Conservation (phyloP, 2,113 vertebrate species). For the Brachyhypopomus gauderio region DNA sequence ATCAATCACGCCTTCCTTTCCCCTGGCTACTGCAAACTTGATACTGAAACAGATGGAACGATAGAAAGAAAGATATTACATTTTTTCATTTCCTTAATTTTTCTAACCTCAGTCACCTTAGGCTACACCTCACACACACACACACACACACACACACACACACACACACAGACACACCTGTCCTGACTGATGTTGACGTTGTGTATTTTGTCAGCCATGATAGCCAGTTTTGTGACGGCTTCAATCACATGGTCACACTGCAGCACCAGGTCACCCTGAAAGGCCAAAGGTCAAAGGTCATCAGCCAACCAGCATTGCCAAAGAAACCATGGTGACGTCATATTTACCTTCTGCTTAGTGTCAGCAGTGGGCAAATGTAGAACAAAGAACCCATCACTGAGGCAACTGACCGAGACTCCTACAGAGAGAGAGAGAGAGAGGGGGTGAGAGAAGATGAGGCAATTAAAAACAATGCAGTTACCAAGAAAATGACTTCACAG, state of each 20-base stretch:
- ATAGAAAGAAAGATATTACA: background rate
- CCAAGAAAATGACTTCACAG: background rate
- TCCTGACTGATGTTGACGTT: constrained; percentile 90
- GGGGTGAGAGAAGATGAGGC: background rate
- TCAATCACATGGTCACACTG: constrained; percentile 92
- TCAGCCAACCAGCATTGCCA: background rate
- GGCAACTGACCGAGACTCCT: constrained; percentile 94
- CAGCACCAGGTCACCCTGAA: constrained; percentile 89
- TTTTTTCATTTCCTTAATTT: too few species aligned
- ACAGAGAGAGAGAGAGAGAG: constrained; percentile 30
- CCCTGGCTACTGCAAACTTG: constrained; percentile 83
- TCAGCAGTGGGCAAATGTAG: constrained; percentile 89
- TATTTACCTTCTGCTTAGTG: constrained; percentile 89
- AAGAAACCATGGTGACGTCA: background rate
- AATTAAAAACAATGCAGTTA: background rate
- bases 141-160: constrained; percentile 20
- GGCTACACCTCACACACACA: background rate
- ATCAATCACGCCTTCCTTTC: constrained; percentile 91
- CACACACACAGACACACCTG: constrained; percentile 77
- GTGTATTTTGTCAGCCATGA: constrained; percentile 82
- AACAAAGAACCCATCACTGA: constrained; percentile 90
- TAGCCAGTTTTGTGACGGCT: constrained; percentile 87
- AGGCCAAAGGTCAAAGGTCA: constrained; percentile 48
- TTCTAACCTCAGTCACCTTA: background rate
- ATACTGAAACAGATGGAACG: constrained; percentile 79